phyloP scores from a whole-genome alignment of 2,113 vertebrate genomes.

The Pteronura brasiliensis region DNA sequence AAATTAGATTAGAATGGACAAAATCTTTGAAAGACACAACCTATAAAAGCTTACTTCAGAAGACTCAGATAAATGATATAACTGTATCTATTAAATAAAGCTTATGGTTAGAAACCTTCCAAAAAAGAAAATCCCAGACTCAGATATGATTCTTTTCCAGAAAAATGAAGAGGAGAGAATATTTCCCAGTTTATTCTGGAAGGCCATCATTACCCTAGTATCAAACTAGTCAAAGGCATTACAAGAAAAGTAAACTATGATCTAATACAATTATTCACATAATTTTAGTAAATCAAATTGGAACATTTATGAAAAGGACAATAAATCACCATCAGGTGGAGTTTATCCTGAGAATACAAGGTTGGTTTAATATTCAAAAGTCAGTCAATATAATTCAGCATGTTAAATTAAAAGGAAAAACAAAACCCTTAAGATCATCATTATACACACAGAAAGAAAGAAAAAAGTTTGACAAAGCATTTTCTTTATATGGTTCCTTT shows the following conservation, averaged over 20 bases:
- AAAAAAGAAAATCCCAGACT: background rate
- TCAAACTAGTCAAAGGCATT: background rate
- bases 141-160: background rate
- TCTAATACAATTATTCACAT: background rate
- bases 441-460: background rate
- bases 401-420: background rate
- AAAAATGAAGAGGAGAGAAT: background rate
- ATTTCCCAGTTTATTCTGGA: background rate
- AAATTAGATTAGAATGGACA: background rate
- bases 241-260: background rate
- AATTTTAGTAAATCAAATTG: background rate
- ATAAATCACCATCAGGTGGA: background rate
- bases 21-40: background rate
- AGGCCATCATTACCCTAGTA: background rate
- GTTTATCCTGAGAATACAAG: background rate
- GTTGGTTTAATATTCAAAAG: background rate
- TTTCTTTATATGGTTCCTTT: background rate
- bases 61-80: background rate
- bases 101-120: background rate
- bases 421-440: background rate
- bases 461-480: background rate
- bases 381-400: background rate
- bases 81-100: background rate
- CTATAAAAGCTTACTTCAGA: background rate
- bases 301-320: background rate